Evolutionary conservation across 2,888 invertebrate species (phyloP), one percentile per base, ranked within the genome.

Genomic region (Balanococcus diminutus): DNA sequence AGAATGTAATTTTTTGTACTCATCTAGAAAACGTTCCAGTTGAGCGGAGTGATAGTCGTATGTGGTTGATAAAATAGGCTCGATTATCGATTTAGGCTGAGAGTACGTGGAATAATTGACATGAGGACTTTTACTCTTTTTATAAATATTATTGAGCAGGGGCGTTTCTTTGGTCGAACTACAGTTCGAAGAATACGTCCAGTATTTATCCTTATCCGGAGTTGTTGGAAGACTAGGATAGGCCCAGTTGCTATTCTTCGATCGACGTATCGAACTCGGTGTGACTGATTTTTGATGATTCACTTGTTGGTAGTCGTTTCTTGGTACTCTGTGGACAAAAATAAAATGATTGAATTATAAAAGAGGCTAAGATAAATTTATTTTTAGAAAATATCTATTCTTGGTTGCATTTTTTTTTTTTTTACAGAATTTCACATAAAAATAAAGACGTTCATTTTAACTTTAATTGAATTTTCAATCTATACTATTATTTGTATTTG

Each of bases 31-130:
- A 86, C 93, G 92, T 89, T 95, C 95, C 87, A 95, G 90, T 89
- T 95, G 95, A 19, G 95, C 94, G 0, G 95, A 94, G 89, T 95
- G 94, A 89, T 95, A 95, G 89, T 95, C 95, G 89, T 94, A 95
- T 22, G 92, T 91, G 79, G 91, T 92, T 79, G 93, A 92, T n/a
- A 86, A 86, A 16, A 87, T 87, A 31, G 88, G 87, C 31, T 86
- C 87, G 82, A 87, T 51, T 36, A 32, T 81, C 9, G 2, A 19
- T 39, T 82, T 19, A 11, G 67, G 67, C 51, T 32, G 22, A 67
- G 82, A 22, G 19, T 85, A 85, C 39, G 85, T 46, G 72, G 83
- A 51, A 46, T 85, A 85, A 85, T 85, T 85, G 75, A 79, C 79
- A 51, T 85, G 39, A 25, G 72, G 22, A 42, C 46, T 85, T 46